Evolutionary conservation across 53 echinoderm and acorn worm species (phyloP).

Genomic region (Glandiceps talaboti): DNA sequence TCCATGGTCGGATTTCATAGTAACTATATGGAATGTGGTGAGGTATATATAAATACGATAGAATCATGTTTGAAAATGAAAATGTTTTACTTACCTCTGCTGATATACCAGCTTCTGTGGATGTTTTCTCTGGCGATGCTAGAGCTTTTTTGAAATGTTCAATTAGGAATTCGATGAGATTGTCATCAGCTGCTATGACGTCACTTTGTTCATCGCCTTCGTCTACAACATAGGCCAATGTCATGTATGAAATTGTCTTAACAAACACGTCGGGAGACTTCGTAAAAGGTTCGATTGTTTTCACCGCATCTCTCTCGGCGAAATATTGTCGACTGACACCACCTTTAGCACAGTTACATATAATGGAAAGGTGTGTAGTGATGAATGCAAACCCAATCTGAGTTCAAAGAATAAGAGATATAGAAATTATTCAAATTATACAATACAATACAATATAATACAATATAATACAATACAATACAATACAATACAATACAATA

Average conservation of each 20-base stretch:
- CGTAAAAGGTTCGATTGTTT: constrained; percentile 9
- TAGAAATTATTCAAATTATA: too few relatives aligned
- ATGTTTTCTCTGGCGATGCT: not conserved
- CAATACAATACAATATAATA: too few relatives aligned
- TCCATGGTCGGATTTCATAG: too few relatives aligned
- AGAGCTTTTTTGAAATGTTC: not conserved
- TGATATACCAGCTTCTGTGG: not conserved
- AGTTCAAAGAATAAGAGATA: too few relatives aligned
- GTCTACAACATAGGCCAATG: constrained; percentile 80
- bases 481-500: too few relatives aligned
- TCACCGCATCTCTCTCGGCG: not conserved
- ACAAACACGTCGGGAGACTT: constrained; percentile 53
- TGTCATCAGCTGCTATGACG: not conserved
- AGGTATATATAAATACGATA: too few relatives aligned
- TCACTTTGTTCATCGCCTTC: constrained; percentile 18
- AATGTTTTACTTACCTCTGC: too few relatives aligned
- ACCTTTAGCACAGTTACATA: not conserved
- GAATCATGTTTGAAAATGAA: too few relatives aligned
- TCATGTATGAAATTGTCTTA: constrained; percentile 88
- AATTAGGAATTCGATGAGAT: not conserved
- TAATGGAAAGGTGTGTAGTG: not conserved
- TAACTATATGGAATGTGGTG: too few relatives aligned
- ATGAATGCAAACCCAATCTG: too few relatives aligned
- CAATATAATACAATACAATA: too few relatives aligned
- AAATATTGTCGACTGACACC: not conserved